A percentile compares a stretch with the other conserved stretches of the same genome.
Conservation (phyloP, 1,140 invertebrate genomes). For the Stegodyphus dumicola region DNA sequence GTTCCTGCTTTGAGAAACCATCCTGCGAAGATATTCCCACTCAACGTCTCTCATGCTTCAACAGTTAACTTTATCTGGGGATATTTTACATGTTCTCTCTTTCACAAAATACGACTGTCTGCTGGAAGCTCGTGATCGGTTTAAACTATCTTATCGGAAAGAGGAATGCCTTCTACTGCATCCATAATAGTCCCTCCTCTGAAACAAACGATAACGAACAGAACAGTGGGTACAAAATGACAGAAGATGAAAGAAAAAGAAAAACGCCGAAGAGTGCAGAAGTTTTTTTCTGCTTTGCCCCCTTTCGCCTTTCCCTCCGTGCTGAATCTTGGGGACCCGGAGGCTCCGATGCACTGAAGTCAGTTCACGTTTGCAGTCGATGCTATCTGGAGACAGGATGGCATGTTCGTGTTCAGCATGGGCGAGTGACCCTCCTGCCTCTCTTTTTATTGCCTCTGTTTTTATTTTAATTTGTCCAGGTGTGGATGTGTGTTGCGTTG, state of each 20-base stretch:
- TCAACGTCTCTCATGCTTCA: too few species aligned
- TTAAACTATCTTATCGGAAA: background rate
- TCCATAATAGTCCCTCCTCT: background rate
- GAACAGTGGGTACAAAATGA: conserved; percentile 9
- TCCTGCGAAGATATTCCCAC: too few species aligned
- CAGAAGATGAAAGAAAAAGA: conserved; percentile 31
- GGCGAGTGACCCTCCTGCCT: conserved; percentile 14
- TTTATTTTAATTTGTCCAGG: background rate
- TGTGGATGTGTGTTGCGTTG: too few species aligned
- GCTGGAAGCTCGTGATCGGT: too few species aligned
- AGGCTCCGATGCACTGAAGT: conserved; percentile 20
- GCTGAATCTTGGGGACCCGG: background rate
- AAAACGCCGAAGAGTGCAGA: background rate
- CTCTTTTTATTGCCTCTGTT: conserved; percentile 1
- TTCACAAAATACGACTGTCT: too few species aligned
- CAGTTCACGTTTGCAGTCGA: conserved; percentile 37
- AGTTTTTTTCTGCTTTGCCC: background rate
- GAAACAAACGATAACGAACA: conserved; percentile 12
- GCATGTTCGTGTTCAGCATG: conserved; percentile 43
- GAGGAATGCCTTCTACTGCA: background rate
- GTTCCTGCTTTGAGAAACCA: too few species aligned
- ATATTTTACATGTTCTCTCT: background rate
- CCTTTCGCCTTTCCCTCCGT: background rate
- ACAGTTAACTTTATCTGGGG: too few species aligned
- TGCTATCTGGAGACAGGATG: conserved; percentile 51